Evolutionary conservation across 2,113 vertebrate species (phyloP).

Genomic region (Phyllopteryx taeniolatus): DNA sequence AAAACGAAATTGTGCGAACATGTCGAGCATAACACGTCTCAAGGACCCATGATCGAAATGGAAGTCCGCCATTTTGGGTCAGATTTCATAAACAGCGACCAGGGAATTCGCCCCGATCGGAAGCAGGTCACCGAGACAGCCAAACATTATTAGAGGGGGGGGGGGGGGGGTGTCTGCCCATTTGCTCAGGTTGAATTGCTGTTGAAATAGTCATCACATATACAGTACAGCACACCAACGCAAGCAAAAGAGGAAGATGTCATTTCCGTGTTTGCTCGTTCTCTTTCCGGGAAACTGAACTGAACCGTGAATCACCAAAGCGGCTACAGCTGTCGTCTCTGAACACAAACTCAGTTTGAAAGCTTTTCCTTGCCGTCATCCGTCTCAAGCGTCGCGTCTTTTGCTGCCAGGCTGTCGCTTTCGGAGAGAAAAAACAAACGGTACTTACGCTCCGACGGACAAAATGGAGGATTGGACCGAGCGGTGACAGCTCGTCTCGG

Average conservation of each 20-base stretch:
- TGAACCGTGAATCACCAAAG: conserved; percentile 20
- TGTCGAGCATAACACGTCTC: too few species aligned
- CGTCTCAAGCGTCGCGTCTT: conserved; percentile 17
- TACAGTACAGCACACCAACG: not conserved
- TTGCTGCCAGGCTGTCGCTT: conserved; percentile 29
- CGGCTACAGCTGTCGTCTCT: conserved; percentile 23
- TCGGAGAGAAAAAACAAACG: conserved; percentile 6
- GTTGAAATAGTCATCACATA: not conserved
- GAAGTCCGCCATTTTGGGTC: not conserved
- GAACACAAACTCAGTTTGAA: conserved; percentile 27
- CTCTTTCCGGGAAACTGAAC: conserved; percentile 5
- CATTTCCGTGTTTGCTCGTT: not conserved
- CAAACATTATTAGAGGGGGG: not conserved
- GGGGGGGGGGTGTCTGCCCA: too few species aligned
- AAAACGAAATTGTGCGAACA: too few species aligned
- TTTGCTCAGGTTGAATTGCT: not conserved
- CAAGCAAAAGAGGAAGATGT: too few species aligned
- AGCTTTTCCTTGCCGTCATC: conserved; percentile 21
- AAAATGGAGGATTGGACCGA: conserved; percentile 4
- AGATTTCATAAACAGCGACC: too few species aligned
- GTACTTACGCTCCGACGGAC: not conserved
- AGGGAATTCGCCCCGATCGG: too few species aligned
- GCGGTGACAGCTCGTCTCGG: conserved; percentile 3
- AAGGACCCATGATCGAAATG: too few species aligned
- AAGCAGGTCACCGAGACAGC: too few species aligned